Evolutionary conservation across 2,888 invertebrate species (phyloP).

Genomic region (Antheraea assamensis): DNA sequence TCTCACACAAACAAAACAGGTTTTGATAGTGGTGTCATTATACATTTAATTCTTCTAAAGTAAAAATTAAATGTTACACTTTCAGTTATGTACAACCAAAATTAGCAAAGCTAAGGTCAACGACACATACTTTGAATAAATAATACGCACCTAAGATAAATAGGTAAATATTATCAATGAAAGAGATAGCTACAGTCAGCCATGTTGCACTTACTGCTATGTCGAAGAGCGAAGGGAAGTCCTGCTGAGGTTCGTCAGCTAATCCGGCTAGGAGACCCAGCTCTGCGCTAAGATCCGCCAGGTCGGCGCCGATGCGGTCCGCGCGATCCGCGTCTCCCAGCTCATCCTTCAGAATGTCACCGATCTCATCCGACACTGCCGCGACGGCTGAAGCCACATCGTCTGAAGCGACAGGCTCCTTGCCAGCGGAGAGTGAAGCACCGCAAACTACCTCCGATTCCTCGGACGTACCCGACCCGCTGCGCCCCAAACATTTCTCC

Average conservation of each 20-base stretch:
- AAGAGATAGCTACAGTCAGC: conserved; percentile 38
- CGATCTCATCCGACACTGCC: conserved; percentile 74
- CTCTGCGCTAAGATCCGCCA: conserved; percentile 73
- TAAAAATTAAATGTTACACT: not conserved
- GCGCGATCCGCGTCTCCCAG: conserved; percentile 70
- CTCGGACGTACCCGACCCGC: conserved; percentile 59
- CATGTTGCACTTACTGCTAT: conserved; percentile 73
- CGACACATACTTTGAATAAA: conserved; percentile 28
- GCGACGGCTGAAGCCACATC: conserved; percentile 73
- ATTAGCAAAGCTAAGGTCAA: conserved; percentile 34
- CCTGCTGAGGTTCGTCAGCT: conserved; percentile 67
- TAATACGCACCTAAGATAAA: conserved; percentile 16
- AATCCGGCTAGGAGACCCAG: conserved; percentile 71
- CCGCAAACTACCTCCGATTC: conserved; percentile 63
- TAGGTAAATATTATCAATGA: conserved; percentile 32
- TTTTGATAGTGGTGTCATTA: not conserved
- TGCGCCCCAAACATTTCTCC: conserved; percentile 72
- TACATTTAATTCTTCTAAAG: not conserved
- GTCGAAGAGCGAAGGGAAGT: conserved; percentile 72
- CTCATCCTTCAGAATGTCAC: conserved; percentile 76
- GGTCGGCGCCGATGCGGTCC: conserved; percentile 71
- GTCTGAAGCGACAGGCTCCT: conserved; percentile 62
- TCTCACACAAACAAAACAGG: conserved; percentile 1
- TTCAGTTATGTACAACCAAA: conserved; percentile 21
- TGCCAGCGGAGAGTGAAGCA: conserved; percentile 54